phyloP scores from a whole-genome alignment of 2,888 invertebrate genomes.

The Tachystola acroxantha region DNA sequence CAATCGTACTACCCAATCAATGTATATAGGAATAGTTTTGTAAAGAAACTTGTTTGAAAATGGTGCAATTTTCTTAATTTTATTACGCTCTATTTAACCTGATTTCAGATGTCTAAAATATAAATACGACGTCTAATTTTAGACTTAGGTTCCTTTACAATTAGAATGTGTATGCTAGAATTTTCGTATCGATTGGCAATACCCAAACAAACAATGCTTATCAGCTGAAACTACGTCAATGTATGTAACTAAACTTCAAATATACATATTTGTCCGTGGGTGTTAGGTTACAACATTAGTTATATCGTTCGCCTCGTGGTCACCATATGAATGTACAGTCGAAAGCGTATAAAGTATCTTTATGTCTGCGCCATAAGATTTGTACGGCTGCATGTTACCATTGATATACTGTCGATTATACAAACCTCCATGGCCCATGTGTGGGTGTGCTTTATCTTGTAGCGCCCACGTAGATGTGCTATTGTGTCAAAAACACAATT shows the following conservation, averaged over 20 bases:
- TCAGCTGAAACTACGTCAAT: conserved; percentile 7
- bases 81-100: too few species aligned
- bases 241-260: neutral
- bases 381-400: too few species aligned
- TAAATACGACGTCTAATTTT: too few species aligned
- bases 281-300: conserved; percentile 3
- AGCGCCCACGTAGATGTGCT: conserved; percentile 30
- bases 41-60: too few species aligned
- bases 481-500: conserved; percentile 28
- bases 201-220: conserved; percentile 6
- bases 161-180: too few species aligned
- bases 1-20: too few species aligned
- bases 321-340: neutral
- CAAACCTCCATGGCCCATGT: neutral
- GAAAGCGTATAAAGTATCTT: neutral
- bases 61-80: too few species aligned
- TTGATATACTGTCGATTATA: too few species aligned
- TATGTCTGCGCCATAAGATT: too few species aligned
- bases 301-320: conserved; percentile 8
- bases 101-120: too few species aligned
- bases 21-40: too few species aligned
- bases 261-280: conserved; percentile 5
- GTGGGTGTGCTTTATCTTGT: conserved; percentile 27
- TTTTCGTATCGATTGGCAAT: neutral
- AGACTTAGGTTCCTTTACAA: too few species aligned